These are phyloP conservation scores for Pseudorectes ferrugineus DNA, from an alignment of 2,113 vertebrate species.

Conservation along the genomic window DNA sequence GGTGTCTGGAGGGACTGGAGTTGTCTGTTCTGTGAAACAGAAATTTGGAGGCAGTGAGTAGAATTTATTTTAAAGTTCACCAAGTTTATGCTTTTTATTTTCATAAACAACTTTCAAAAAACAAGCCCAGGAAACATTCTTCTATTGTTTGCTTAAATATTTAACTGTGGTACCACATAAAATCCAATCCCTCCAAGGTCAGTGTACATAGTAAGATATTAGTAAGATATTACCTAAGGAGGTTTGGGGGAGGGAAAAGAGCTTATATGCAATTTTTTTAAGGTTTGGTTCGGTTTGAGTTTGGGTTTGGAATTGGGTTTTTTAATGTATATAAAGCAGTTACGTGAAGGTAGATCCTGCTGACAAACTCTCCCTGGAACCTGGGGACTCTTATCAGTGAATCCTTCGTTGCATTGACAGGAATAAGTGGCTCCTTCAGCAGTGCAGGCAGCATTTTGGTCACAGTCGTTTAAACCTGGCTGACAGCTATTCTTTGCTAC, in stretches of 20 bases:
- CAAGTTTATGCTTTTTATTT: neutral
- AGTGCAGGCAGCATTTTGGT: slow-evolving; percentile 22
- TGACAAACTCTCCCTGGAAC: slow-evolving; percentile 39
- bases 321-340: neutral
- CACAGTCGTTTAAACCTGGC: neutral
- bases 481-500: slow-evolving; percentile 26
- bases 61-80: neutral
- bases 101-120: neutral
- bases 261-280: neutral
- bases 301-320: neutral
- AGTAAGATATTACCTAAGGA: neutral
- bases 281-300: neutral
- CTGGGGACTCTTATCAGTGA: neutral
- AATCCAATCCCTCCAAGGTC: neutral
- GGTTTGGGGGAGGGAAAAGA: neutral
- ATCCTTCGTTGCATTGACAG: slow-evolving; percentile 20
- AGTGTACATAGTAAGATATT: neutral
- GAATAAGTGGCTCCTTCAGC: neutral
- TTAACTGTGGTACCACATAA: neutral
- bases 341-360: neutral
- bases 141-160: neutral
- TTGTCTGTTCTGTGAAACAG: neutral
- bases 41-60: neutral
- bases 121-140: neutral
- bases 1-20: neutral